Evolutionary conservation across 2,113 vertebrate species (phyloP).

Genomic region (Laticauda colubrina): DNA sequence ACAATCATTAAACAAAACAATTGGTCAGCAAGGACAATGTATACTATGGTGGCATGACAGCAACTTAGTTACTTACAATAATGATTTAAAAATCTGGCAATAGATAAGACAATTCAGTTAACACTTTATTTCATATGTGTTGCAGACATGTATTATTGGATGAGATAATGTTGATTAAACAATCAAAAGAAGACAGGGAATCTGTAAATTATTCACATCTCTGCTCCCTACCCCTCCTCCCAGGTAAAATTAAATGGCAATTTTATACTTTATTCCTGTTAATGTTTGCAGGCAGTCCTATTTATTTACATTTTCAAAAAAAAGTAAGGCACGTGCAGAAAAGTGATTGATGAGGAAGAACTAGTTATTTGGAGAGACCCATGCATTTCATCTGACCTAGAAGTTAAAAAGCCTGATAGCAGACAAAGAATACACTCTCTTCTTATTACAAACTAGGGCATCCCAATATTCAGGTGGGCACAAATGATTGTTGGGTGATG

Average conservation of each 20-base stretch:
- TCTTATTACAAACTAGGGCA: constrained; percentile 41
- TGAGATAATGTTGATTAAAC: constrained; percentile 9
- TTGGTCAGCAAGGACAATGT: neutral
- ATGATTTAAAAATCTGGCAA: constrained; percentile 9
- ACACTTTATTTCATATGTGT: fast-evolving
- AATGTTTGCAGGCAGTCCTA: neutral
- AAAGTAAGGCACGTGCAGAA: neutral
- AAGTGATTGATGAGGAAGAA: constrained; percentile 6
- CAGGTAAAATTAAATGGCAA: neutral
- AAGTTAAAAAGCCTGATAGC: neutral
- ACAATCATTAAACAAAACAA: neutral
- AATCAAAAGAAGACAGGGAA: neutral
- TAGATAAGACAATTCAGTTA: constrained; percentile 4
- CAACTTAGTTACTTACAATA: neutral
- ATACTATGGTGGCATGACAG: neutral
- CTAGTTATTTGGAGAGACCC: neutral
- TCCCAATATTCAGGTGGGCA: constrained; percentile 59
- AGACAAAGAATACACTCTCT: constrained; percentile 51
- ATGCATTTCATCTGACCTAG: constrained; percentile 17
- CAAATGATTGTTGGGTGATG: constrained; percentile 71
- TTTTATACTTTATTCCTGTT: neutral
- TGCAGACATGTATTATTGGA: neutral
- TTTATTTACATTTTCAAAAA: neutral
- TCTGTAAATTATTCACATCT: neutral
- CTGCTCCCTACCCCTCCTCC: neutral